Percentiles rank a stretch among this genome's conserved stretches.
phyloP scores from a whole-genome alignment of 2,797 vertebrate species.

The Bucorvus abyssinicus region DNA sequence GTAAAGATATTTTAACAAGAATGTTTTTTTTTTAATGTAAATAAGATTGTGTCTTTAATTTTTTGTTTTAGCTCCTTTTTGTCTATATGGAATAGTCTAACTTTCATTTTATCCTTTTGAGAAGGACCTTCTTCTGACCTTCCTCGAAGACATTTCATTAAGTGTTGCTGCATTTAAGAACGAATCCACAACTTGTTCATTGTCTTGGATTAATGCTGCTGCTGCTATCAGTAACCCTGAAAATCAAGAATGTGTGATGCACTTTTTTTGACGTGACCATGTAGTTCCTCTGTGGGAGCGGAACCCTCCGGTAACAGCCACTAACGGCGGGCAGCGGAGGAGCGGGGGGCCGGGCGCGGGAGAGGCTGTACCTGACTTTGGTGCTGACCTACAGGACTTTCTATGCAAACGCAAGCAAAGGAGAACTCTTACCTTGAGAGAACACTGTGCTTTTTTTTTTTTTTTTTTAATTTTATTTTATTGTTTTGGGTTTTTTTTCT shows the following conservation, averaged over 20 bases:
- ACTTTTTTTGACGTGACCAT: constrained; percentile 67
- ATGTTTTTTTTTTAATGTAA: constrained; percentile 68
- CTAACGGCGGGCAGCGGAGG: constrained; percentile 26
- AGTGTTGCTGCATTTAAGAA: constrained; percentile 69
- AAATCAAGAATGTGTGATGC: constrained; percentile 81
- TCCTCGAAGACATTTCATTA: constrained; percentile 74
- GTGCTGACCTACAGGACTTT: constrained; percentile 67
- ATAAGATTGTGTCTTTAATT: constrained; percentile 70
- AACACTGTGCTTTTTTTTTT: constrained; percentile 55
- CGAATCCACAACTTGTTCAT: constrained; percentile 65
- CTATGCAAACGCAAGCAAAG: constrained; percentile 66
- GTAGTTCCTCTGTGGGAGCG: constrained; percentile 42
- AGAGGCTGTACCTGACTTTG: constrained; percentile 42
- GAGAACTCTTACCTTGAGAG: constrained; percentile 51
- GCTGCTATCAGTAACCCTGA: constrained; percentile 77
- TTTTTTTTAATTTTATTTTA: background rate
- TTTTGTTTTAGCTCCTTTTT: constrained; percentile 39
- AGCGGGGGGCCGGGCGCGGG: background rate
- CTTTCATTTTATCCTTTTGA: constrained; percentile 55
- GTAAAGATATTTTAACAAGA: constrained; percentile 72
- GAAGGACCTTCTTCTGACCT: constrained; percentile 62
- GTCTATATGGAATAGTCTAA: constrained; percentile 43
- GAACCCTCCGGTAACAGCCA: constrained; percentile 70
- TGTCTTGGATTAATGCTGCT: constrained; percentile 78
- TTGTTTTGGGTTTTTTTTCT: background rate